Percentiles rank a stretch among this genome's conserved stretches.
phyloP scores from a whole-genome alignment of 2,888 invertebrate species.

The Thecophora atra region DNA sequence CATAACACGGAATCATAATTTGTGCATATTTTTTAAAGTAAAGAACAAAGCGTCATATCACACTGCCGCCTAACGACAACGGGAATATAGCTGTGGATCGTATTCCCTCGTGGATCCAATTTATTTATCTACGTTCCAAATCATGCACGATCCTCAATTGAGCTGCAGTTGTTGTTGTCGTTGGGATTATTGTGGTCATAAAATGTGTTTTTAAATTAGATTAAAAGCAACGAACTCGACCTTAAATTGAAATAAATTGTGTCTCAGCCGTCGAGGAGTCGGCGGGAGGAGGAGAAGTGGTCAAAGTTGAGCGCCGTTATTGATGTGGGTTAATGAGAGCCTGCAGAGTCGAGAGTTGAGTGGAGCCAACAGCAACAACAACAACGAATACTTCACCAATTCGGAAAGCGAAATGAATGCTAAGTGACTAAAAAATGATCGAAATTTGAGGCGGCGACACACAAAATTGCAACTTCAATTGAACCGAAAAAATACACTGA shows the following conservation, averaged over 20 bases:
- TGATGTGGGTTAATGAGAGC: conserved; percentile 29
- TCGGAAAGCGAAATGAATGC: too few relatives aligned
- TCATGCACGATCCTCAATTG: conserved; percentile 20
- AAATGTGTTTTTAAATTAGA: conserved; percentile 35
- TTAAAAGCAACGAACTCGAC: conserved; percentile 50
- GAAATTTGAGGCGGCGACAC: too few relatives aligned
- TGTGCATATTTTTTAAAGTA: too few relatives aligned
- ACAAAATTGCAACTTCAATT: too few relatives aligned
- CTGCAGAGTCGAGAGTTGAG: neutral
- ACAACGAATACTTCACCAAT: too few relatives aligned
- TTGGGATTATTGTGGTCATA: conserved; percentile 12
- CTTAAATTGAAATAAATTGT: conserved; percentile 56
- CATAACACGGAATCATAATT: too few relatives aligned
- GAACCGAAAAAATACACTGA: too few relatives aligned
- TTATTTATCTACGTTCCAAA: conserved; percentile 13
- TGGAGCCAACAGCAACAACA: neutral
- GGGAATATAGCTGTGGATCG: conserved; percentile 3
- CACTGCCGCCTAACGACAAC: too few relatives aligned
- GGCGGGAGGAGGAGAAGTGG: conserved; percentile 8
- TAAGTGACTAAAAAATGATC: too few relatives aligned
- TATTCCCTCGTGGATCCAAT: neutral
- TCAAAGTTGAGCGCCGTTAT: conserved; percentile 34
- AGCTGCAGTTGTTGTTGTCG: conserved; percentile 41
- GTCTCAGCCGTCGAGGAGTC: conserved; percentile 2
- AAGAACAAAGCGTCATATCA: too few relatives aligned